Evolutionary conservation across 2,113 vertebrate species (phyloP), one percentile per base, ranked within the genome.

Genomic region (Spermophilus dauricus): DNA sequence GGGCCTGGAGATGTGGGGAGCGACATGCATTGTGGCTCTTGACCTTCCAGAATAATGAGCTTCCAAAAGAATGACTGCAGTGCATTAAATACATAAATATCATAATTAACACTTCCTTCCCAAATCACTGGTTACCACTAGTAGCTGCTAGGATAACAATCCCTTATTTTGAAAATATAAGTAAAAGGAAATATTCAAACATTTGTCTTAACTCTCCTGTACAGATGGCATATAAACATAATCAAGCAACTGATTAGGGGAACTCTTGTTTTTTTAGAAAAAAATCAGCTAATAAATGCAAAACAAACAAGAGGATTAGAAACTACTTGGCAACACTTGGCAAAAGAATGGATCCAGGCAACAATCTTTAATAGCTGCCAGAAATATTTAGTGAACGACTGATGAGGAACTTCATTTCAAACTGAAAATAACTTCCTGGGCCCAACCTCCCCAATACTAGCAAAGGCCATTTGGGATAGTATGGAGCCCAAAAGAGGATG

Each of bases 141-240:
- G 39, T 82, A 91, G 83, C 78, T 72, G 88, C 28, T 61, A 73
- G 22, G 37, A 53, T 81, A 95, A 73, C 3, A 76, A 17, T 1
- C 11, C 34, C 58, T 45, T 37, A 90, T 72, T 90, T 42, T 87
- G 61, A 95, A 85, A 82, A 81, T 61, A 26, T 51, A 85, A 73
- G 18, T 78, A 89, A 85, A 80, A 34, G n/a, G 56, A 77, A 93
- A 76, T 72, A 72, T 13, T 42, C 48, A 53, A 61, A 20, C n/a
- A 87, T 91, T 77, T 93, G 42, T 30, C 39, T 76, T 80, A 97
- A 70, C n/a, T 93, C 9, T 87, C n/a, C 51, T 61, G 2, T 61
- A 45, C 51, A 86, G 37, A 48, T 24, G 45, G 3, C 72, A 86
- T 89, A 48, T 61, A 65, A 87, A 56, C 14, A 91, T 70, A 86